Percentiles rank a stretch among this genome's conserved stretches.
These are phyloP conservation scores for Ceriagrion tenellum DNA, from an alignment of 2,888 invertebrate genomes.

Conservation along the genomic window DNA sequence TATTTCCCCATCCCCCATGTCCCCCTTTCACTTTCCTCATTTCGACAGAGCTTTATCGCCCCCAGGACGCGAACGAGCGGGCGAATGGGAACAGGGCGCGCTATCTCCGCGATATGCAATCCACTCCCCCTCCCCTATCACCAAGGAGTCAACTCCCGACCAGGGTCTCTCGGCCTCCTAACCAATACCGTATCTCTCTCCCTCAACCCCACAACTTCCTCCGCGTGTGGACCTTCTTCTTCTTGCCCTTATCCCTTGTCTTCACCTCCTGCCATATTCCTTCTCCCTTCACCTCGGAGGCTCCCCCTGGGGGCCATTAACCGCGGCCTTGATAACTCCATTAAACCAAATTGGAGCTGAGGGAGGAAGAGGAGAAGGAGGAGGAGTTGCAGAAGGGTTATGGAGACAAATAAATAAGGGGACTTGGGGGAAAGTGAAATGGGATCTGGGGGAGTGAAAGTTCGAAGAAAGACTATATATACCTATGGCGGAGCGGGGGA, in stretches of 20 bases:
- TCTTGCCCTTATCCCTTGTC: neutral
- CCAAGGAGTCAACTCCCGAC: neutral
- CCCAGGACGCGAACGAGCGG: neutral
- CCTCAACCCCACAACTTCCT: neutral
- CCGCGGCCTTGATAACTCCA: constrained; percentile 10
- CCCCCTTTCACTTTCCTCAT: constrained; percentile 25
- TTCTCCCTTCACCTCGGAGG: neutral
- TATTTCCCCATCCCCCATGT: neutral
- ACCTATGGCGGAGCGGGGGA: neutral
- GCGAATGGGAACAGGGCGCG: no score
- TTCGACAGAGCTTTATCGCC: neutral
- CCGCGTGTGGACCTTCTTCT: neutral
- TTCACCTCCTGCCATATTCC: neutral
- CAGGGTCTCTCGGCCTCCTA: no score
- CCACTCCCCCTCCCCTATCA: neutral
- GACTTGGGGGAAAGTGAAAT: constrained; percentile 30
- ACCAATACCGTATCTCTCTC: neutral
- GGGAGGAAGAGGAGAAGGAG: neutral
- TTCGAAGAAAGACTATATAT: neutral
- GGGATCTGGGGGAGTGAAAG: neutral
- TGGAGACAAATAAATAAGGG: constrained; percentile 9
- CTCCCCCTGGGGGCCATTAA: neutral
- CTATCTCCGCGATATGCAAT: neutral
- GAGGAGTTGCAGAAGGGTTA: neutral
- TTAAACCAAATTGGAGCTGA: neutral